Base-by-base conservation (phyloP, 2,888 invertebrate species). In the Drymonia ruficornis region DNA sequence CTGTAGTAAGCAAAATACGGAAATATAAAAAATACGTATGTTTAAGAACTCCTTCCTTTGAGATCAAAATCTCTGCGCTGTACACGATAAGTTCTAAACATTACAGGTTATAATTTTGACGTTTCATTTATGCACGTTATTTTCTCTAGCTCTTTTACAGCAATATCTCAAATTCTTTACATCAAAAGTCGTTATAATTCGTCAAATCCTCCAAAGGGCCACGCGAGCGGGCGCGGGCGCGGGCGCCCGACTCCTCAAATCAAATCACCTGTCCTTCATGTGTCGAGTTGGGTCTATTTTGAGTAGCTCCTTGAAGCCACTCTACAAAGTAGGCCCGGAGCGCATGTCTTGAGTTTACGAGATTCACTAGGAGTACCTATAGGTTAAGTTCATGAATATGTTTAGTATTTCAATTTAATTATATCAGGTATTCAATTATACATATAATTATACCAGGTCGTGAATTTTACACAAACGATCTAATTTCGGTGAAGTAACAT, bases 231-330 rank as follows among this genome's bases (percentile, higher is more conserved):
- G 43, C 2, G 43, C 19, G 13, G 13, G 19, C 16, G 19, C 16
- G 16, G 8, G 43, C 2, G 43, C 13, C 23, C 23, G 45, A n/a
- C 45, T 45, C 45, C 2, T 28, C 45, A n/a, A 45, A 45, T 45
- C 45, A 28, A 28, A 28, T 45, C 45, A 28, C 45, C n/a, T n/a
- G 28, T 15, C 28, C 45, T 2, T 45, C 45, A n/a, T 5, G 13
- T 12, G 28, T 45, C 45, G 19, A 45, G 45, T 45, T 45, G 4
- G 9, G 28, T 45, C 23, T 45, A 15, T 45, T n/a, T n/a, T 11
- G 18, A 45, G 18, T 1, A n/a, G 43, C 23, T 44, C 28, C 15
- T 45, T 45, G 28, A 28, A 45, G 7, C 13, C 43, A 43, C 45
- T 45, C 29, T 45, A 13, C n/a, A 45, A 45, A 45, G 28, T 45